A percentile compares a stretch with the other conserved stretches of the same genome.
Evolutionary conservation across 1,140 invertebrate species (phyloP).

Genomic region (Drosophila busckii): DNA sequence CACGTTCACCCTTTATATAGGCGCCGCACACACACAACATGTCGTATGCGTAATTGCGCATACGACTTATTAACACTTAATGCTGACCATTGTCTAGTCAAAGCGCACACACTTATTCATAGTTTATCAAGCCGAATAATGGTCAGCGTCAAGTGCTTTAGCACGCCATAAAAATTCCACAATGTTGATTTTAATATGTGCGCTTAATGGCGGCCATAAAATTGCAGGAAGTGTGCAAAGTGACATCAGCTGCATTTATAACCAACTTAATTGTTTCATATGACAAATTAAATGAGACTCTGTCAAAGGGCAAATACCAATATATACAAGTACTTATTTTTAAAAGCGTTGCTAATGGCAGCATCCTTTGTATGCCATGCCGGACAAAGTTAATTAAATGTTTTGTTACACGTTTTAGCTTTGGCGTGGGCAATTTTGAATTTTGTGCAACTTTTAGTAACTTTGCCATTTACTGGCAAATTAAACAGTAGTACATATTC

Average conservation of each 20-base stretch:
- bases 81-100: conserved; percentile 27
- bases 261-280: background rate
- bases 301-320: too few species aligned
- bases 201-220: conserved; percentile 57
- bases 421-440: too few species aligned
- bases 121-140: conserved; percentile 34
- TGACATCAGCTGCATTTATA: conserved; percentile 2
- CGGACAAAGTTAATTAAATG: too few species aligned
- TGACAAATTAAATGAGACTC: too few species aligned
- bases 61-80: conserved; percentile 37
- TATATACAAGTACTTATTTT: too few species aligned
- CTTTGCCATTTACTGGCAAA: background rate
- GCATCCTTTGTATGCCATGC: too few species aligned
- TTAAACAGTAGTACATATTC: conserved; percentile 3
- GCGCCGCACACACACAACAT: conserved; percentile 15
- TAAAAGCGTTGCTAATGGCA: too few species aligned
- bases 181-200: conserved; percentile 60
- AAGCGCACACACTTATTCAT: conserved; percentile 4
- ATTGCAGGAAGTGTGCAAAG: conserved; percentile 38
- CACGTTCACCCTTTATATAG: conserved; percentile 32
- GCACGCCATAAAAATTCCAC: conserved; percentile 56
- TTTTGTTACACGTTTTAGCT: too few species aligned
- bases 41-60: conserved; percentile 48
- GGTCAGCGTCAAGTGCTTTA: conserved; percentile 16
- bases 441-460: background rate